Evolutionary conservation across 2,113 vertebrate species (phyloP).

Genomic region (Siniperca knerii): DNA sequence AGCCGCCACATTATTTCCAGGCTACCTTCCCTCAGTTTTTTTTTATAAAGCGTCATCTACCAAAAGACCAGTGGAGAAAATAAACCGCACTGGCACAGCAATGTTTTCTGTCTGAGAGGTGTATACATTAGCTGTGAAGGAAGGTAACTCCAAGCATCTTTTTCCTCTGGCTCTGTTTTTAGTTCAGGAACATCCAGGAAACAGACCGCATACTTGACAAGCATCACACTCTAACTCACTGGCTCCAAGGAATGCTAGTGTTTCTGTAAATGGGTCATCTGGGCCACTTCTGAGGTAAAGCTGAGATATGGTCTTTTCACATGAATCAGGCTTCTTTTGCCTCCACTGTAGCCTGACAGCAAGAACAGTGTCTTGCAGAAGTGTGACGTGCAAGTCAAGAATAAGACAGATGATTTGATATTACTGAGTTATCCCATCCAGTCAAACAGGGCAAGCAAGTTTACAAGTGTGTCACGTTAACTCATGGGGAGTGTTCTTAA

Average conservation of each 20-base stretch:
- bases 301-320: constrained; percentile 7
- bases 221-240: constrained; percentile 63
- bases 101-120: constrained; percentile 7
- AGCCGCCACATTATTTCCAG: constrained; percentile 14
- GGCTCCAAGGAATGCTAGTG: constrained; percentile 69
- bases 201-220: constrained; percentile 75
- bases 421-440: background rate
- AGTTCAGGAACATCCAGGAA: constrained; percentile 72
- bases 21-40: background rate
- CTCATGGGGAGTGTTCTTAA: constrained; percentile 30
- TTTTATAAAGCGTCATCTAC: background rate
- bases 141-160: constrained; percentile 34
- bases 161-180: constrained; percentile 45
- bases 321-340: background rate
- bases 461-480: constrained; percentile 31
- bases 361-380: background rate
- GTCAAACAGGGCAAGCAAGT: constrained; percentile 63
- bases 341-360: background rate
- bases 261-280: constrained; percentile 69
- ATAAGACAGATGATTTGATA: constrained; percentile 3
- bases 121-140: constrained; percentile 15
- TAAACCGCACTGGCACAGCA: background rate
- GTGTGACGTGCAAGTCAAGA: background rate
- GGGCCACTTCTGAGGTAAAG: constrained; percentile 40
- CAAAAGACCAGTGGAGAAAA: background rate